Conservation (phyloP, 1,140 invertebrate genomes). For the Choristoneura fumiferana region DNA sequence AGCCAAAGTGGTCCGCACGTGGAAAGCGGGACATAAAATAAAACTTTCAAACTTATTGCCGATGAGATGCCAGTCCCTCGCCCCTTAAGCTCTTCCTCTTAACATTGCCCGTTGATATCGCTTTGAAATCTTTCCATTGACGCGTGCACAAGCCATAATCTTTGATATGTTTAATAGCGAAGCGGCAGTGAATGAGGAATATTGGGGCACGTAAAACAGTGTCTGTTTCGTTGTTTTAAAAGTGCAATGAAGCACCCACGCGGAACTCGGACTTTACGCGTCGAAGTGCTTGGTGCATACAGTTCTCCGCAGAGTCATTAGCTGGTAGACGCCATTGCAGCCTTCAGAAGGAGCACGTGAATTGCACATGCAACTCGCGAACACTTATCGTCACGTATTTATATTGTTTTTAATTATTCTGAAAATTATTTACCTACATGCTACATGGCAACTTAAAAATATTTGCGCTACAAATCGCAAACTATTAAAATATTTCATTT, state of each 20-base stretch:
- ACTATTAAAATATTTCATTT: no score
- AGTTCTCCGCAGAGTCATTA: slow-evolving; percentile 21
- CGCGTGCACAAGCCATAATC: background rate
- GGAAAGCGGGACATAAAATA: slow-evolving; percentile 26
- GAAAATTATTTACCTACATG: no score
- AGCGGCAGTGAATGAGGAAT: background rate
- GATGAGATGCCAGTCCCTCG: slow-evolving; percentile 24
- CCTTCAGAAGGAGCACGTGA: background rate
- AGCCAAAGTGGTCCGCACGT: slow-evolving; percentile 29
- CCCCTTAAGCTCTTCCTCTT: slow-evolving; percentile 12
- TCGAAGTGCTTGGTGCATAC: slow-evolving; percentile 11
- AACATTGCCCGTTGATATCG: background rate
- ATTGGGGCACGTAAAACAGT: background rate
- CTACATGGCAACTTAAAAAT: no score
- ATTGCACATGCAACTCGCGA: background rate
- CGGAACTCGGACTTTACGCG: slow-evolving; percentile 18
- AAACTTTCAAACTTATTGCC: slow-evolving; percentile 32
- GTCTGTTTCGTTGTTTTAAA: slow-evolving; percentile 15
- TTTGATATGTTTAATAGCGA: background rate
- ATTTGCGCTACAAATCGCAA: no score
- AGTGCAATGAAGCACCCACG: slow-evolving; percentile 33
- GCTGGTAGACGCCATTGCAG: slow-evolving; percentile 8
- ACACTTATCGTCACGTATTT: slow-evolving; percentile 10
- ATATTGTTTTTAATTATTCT: no score
- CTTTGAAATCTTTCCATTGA: background rate